Evolutionary conservation across 1,140 invertebrate species (phyloP).

Genomic region (Manduca sexta): DNA sequence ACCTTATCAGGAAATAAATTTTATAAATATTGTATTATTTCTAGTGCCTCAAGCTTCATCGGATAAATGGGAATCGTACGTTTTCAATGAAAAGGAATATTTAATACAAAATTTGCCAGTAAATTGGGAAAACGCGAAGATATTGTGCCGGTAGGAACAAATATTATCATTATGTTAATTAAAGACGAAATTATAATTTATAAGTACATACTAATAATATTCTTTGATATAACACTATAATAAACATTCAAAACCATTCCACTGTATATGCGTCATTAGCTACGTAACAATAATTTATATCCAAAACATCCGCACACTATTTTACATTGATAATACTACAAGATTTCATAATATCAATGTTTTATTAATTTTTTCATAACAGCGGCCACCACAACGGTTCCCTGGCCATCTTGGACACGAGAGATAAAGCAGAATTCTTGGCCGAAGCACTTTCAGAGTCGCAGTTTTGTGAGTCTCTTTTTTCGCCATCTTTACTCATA

Average conservation of each 20-base stretch:
- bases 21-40: too few species aligned
- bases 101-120: constrained; percentile 45
- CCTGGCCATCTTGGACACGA: constrained; percentile 43
- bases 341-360: too few species aligned
- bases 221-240: too few species aligned
- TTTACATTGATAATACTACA: too few species aligned
- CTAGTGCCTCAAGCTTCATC: constrained; percentile 37
- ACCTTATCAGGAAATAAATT: too few species aligned
- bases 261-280: too few species aligned
- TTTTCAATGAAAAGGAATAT: constrained; percentile 45
- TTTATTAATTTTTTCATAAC: constrained; percentile 12
- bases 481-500: too few species aligned
- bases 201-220: too few species aligned
- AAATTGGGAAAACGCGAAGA: constrained; percentile 52
- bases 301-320: too few species aligned
- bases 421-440: constrained; percentile 51
- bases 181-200: too few species aligned
- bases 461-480: constrained; percentile 45
- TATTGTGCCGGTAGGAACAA: constrained; percentile 42
- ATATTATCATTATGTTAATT: not conserved
- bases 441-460: constrained; percentile 54
- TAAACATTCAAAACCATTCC: too few species aligned
- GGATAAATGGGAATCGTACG: constrained; percentile 45
- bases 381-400: constrained; percentile 55
- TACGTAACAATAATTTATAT: too few species aligned